phyloP scores from a whole-genome alignment of 2,797 vertebrate species.

The Discoglossus pictus region DNA sequence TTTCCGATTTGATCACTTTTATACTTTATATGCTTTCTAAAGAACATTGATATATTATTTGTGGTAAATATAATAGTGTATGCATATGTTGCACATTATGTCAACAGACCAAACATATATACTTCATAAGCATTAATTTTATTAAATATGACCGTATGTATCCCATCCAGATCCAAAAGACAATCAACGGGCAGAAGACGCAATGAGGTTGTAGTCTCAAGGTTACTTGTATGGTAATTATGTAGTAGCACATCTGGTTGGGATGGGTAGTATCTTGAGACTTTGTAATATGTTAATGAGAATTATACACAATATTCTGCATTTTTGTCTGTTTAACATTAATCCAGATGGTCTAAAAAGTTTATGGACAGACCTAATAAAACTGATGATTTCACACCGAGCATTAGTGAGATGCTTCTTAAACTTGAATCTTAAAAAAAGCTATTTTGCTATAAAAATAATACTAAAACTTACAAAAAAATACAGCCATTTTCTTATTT shows the following conservation, averaged over 20 bases:
- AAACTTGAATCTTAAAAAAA: background rate
- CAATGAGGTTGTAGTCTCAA: constrained; percentile 58
- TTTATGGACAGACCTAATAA: constrained; percentile 67
- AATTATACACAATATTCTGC: constrained; percentile 66
- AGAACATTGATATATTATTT: too few relatives aligned
- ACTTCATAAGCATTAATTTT: too few relatives aligned
- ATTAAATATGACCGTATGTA: too few relatives aligned
- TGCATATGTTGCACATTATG: too few relatives aligned
- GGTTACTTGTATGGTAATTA: constrained; percentile 64
- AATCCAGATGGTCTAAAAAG: constrained; percentile 70
- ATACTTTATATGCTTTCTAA: too few relatives aligned
- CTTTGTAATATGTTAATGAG: constrained; percentile 71
- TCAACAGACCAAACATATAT: too few relatives aligned
- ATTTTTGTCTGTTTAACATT: constrained; percentile 74
- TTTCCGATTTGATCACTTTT: too few relatives aligned
- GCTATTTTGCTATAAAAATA: too few relatives aligned
- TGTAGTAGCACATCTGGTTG: constrained; percentile 64
- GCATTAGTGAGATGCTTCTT: background rate
- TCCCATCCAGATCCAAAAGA: too few relatives aligned
- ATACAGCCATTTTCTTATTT: too few relatives aligned
- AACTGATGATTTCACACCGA: constrained; percentile 38
- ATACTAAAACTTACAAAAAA: too few relatives aligned
- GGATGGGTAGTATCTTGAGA: constrained; percentile 63
- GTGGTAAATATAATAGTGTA: too few relatives aligned
- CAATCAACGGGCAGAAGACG: constrained; percentile 17